Base-by-base conservation (phyloP, 2,113 vertebrate genomes). In the Eubucco bourcierii region DNA sequence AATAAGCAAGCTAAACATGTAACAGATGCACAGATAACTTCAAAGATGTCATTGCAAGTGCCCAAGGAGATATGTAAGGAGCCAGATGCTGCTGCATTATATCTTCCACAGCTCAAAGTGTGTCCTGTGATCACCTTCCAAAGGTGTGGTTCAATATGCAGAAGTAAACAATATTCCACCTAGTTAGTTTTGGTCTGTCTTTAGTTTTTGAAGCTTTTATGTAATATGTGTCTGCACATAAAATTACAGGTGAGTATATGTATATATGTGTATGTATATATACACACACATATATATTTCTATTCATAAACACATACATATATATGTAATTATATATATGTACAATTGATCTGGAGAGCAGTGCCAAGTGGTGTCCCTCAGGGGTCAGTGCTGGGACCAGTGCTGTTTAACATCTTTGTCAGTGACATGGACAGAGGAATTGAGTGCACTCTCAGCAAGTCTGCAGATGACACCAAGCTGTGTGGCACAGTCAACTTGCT, bases 41-140 rank as follows among this genome's bases (percentile, higher is more conserved):
- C 96, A 97, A 97, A 97, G 96, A 94, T 97, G 90, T 89, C 65
- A 78, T 95, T 97, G 94, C 92, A 97, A 97, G 94, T 95, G 91
- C 96, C 96, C 74, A 75, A 97, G 96, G 97, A 97, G 97, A 95
- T 93, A 95, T 95, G 97, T 96, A 96, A 96, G 95, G 88, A 97
- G 88, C 95, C 97, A 98, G 96, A 96, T 97, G 97, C 95, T 93
- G 67, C 84, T 91, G 80, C 89, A 95, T 94, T 96, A 50, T 93
- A 91, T 95, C 89, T 95, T 97, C 84, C 4, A 5, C 89, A 86
- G 88, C 74, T 93, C 92, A 67, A 73, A 95, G 63, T 71, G 67
- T 90, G 87, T 95, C 92, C 92, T 97, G 92, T 95, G 96, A 97
- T 97, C 97, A 95, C 95, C 79, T 97, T 97, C 96, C 96, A 97